phyloP scores from a whole-genome alignment of 2,113 vertebrate genomes.

The Lophura nycthemera region DNA sequence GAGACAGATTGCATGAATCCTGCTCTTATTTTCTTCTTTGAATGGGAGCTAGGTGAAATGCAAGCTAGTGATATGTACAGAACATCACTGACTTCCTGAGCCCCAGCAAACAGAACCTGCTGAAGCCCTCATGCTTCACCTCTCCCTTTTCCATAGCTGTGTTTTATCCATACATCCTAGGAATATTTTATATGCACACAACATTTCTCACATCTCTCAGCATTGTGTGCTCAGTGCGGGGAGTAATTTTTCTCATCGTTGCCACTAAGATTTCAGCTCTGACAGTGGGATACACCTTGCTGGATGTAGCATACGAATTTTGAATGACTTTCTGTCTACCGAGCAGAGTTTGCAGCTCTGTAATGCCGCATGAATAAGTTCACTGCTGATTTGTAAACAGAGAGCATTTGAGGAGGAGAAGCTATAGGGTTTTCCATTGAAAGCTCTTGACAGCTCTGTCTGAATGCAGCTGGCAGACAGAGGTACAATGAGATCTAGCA shows the following conservation, averaged over 20 bases:
- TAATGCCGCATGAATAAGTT: neutral
- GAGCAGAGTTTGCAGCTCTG: neutral
- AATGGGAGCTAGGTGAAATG: neutral
- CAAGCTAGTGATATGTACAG: neutral
- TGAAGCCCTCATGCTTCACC: neutral
- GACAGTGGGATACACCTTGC: constrained; percentile 46
- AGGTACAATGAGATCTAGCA: neutral
- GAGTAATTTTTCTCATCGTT: constrained; percentile 32
- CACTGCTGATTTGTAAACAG: constrained; percentile 41
- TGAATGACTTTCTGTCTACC: constrained; percentile 27
- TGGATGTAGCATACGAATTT: neutral
- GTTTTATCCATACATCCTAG: neutral
- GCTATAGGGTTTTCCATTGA: constrained; percentile 9
- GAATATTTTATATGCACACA: neutral
- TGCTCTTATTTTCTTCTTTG: neutral
- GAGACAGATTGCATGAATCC: neutral
- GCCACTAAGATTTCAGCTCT: constrained; percentile 30
- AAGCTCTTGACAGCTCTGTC: constrained; percentile 32
- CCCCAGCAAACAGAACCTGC: neutral
- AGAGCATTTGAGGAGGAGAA: constrained; percentile 1
- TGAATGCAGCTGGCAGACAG: constrained; percentile 8
- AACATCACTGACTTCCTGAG: neutral
- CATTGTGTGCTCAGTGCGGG: neutral
- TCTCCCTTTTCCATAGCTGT: neutral
- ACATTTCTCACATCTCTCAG: neutral